Evolutionary conservation across 2,888 invertebrate genomes (phyloP), one percentile per base, ranked within the genome.

Genomic region (Lobophora halterata): DNA sequence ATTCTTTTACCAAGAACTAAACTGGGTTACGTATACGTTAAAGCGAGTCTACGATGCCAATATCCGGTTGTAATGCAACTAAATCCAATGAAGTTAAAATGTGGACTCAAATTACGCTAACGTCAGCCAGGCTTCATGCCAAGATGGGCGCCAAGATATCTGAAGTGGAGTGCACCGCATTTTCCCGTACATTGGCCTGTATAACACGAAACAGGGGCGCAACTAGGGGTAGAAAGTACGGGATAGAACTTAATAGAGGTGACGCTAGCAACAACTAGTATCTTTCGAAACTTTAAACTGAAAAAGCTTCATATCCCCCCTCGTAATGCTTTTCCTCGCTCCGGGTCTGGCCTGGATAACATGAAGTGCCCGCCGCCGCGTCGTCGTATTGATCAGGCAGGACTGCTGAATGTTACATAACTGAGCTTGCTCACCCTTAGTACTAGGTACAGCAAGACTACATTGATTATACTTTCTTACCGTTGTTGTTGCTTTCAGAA

Each of bases 331-430:
- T n/a, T n/a, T n/a, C n/a, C n/a, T n/a, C n/a, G n/a, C n/a, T n/a
- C n/a, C n/a, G n/a, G n/a, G n/a, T n/a, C n/a, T n/a, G n/a, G n/a
- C n/a, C n/a, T n/a, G n/a, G n/a, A n/a, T n/a, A n/a, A 68, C 69
- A 71, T 66, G 70, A 71, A 76, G 75, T 74, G 73, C 64, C 69
- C 70, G 71, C 59, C 72, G 67, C 58, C 60, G 53, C 51, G n/a
- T n/a, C n/a, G 49, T 55, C 55, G 77, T 86, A 86, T 86, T 78
- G 85, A 86, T 86, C 79, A 76, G 76, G 72, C 79, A 76, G 76
- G 72, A 77, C 76, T 72, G 73, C 76, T 79, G 68, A 68, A 70
- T 65, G 77, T 85, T 85, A 81, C 61, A 68, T 81, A 79, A 82
- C 65, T 73, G 67, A 66, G 44, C 35, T 44, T 71, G 71, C 64